Base-by-base conservation (phyloP, 2,797 vertebrate species). In the Menidia menidia region DNA sequence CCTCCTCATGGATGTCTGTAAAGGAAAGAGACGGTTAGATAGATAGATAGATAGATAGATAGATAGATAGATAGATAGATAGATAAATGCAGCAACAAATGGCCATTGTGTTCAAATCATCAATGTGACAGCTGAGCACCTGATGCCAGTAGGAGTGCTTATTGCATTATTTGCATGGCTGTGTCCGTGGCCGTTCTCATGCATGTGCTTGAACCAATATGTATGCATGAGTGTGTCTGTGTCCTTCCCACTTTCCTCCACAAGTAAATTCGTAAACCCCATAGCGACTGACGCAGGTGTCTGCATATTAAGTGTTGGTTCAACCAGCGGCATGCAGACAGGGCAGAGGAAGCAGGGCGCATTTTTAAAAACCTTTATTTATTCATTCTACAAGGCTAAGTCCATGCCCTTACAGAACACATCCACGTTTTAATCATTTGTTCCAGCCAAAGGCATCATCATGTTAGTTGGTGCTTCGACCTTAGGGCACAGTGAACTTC, bases 1-100 rank as follows among this genome's bases (percentile, higher is more conserved):
- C 95, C 71, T 96, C 96, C 57, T 97, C 96, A 44, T 97, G 96
- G 76, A 96, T 95, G 87, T 98, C 96, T 96, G 90, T 60, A 81
- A 83, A 15, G 62, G n/a, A 56, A 25, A 61, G 8, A 55, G 56
- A 62, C 16, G 44, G 52, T 60, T 32, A 68, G 74, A 61, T 35
- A 60, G 62, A 72, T 56, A 66, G 61, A 64, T 60, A 68, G 56
- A 53, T 52, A 56, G 55, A 77, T 55, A 68, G 68, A 73, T 64
- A 67, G 61, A 65, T 53, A 77, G 52, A 73, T 55, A 63, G 73
- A 75, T 53, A 73, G 69, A 79, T 60, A 70, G 61, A 66, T 33
- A 73, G 47, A 73, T 43, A 47, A 58, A 70, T 31, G 35, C 35
- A 39, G 35, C 35, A 39, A 39, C 68, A 43, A 60, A 18, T 25